Conservation (phyloP, 2,797 vertebrate genomes). For the Acanthis flammea region DNA sequence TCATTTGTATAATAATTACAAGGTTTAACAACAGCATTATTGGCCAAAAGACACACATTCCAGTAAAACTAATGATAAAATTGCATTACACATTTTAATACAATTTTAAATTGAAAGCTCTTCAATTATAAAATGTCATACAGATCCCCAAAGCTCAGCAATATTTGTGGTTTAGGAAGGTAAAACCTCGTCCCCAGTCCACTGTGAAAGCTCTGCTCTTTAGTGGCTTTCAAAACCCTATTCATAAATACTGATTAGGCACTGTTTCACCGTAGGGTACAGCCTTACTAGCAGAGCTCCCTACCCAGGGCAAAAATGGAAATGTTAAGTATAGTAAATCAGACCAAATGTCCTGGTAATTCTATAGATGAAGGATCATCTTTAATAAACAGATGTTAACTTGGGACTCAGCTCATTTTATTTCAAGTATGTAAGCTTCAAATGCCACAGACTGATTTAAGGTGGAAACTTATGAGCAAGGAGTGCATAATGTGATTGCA, state of each 20-base stretch:
- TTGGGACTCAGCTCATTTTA: slow-evolving; percentile 16
- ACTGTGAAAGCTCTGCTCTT: slow-evolving; percentile 48
- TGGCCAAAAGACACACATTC: slow-evolving; percentile 63
- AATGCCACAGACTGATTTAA: slow-evolving; percentile 1
- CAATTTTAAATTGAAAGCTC: slow-evolving; percentile 48
- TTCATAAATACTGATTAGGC: slow-evolving; percentile 76
- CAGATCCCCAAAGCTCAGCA: slow-evolving; percentile 50
- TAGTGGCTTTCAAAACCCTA: slow-evolving; percentile 70
- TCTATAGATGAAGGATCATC: slow-evolving; percentile 59
- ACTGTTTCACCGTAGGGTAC: slow-evolving; percentile 62
- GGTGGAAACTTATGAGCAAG: background rate
- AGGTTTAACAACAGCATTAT: slow-evolving; percentile 75
- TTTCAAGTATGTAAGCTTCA: slow-evolving; percentile 46
- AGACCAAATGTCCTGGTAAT: slow-evolving; percentile 46
- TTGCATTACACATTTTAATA: slow-evolving; percentile 63
- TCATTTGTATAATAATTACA: slow-evolving; percentile 76
- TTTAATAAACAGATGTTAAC: slow-evolving; percentile 68
- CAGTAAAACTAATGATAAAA: slow-evolving; percentile 71
- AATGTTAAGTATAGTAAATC: slow-evolving; percentile 71
- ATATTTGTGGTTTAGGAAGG: slow-evolving; percentile 61
- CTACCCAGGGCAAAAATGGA: slow-evolving; percentile 36
- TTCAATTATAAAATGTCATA: slow-evolving; percentile 37
- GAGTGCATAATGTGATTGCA: background rate
- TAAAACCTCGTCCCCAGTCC: slow-evolving; percentile 37
- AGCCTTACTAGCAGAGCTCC: slow-evolving; percentile 27